Base-by-base conservation (phyloP, 2,888 invertebrate species). In the Scrobipalpa costella region DNA sequence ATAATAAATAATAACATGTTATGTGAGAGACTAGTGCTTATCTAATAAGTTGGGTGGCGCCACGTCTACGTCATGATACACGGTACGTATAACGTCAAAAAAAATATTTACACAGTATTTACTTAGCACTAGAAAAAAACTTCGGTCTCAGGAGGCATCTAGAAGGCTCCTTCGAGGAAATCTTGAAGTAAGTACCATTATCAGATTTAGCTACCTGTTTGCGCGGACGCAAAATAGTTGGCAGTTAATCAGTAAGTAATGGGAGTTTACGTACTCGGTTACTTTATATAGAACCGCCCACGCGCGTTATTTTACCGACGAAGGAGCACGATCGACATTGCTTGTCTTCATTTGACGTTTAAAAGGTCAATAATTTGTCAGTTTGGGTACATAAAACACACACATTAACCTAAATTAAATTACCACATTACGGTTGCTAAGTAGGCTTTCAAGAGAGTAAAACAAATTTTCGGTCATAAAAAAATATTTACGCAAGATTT, bases 11-110 rank as follows among this genome's bases (percentile, higher is more conserved):
- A 79, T 73, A 84, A 88, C 82, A 80, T 85, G 61, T 61, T 64
- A 82, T 81, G 88, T 89, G 88, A 82, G 74, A 81, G 77, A 79
- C 75, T 70, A 80, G 88, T 90, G 89, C 80, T 78, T 81, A 80
- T 75, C 74, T 80, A 82, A 81, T 88, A 85, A 80, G 78, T 84
- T 83, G 78, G 80, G 78, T 78, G 80, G 74, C 79, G 77, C 73
- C 74, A 74, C 73, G 76, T 80, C 83, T 84, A 83, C 89, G 86
- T 80, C 83, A 90, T 90, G 90, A 74, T 85, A 77, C 79, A 76
- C 76, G 90, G 90, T 90, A 81, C 64, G 77, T 82, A 79, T 72
- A 11, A 15, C 19, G 57, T 7, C 17, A 8, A 57, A 57, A n/a
- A 9, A 13, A 33, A 17, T 13, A 33, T 13, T 50, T 17, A 15